phyloP scores from a whole-genome alignment of 2,888 invertebrate species.

The Stramonita haemastoma region DNA sequence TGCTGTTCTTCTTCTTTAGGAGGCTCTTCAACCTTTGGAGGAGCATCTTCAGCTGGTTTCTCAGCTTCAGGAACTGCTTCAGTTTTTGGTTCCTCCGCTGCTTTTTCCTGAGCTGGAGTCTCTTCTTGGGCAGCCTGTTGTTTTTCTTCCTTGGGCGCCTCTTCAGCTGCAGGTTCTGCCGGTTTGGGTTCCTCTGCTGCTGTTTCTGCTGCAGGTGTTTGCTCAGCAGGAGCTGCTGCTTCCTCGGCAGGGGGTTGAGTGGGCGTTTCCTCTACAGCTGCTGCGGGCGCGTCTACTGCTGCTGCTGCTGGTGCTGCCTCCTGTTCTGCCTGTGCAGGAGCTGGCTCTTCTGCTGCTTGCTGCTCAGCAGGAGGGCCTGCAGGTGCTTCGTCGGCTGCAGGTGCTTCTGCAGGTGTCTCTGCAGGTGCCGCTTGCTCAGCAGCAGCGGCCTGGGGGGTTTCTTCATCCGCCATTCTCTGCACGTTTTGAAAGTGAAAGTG shows the following conservation, averaged over 20 bases:
- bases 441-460: constrained; percentile 37
- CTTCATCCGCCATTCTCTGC: constrained; percentile 51
- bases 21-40: constrained; percentile 23
- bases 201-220: not conserved
- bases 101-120: not conserved
- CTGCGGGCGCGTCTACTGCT: constrained; percentile 17
- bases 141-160: constrained; percentile 37
- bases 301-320: constrained; percentile 23
- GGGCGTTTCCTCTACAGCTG: constrained; percentile 20
- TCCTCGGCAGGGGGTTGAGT: constrained; percentile 37
- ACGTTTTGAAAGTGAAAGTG: not conserved
- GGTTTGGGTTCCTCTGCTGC: not conserved
- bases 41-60: constrained; percentile 44
- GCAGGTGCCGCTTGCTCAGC: constrained; percentile 35
- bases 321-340: constrained; percentile 36
- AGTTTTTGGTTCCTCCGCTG: constrained; percentile 23
- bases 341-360: constrained; percentile 36
- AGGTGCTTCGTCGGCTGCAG: constrained; percentile 33
- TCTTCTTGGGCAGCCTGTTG: constrained; percentile 44
- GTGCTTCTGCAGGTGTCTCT: constrained; percentile 22
- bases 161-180: constrained; percentile 24
- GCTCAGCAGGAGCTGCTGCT: constrained; percentile 42
- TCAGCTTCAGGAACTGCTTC: constrained; percentile 19
- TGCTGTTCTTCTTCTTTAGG: not conserved
- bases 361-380: constrained; percentile 31